These are phyloP conservation scores for Calyptommatus sinebrachiatus DNA, from an alignment of 2,113 vertebrate species.

Conservation along the genomic window DNA sequence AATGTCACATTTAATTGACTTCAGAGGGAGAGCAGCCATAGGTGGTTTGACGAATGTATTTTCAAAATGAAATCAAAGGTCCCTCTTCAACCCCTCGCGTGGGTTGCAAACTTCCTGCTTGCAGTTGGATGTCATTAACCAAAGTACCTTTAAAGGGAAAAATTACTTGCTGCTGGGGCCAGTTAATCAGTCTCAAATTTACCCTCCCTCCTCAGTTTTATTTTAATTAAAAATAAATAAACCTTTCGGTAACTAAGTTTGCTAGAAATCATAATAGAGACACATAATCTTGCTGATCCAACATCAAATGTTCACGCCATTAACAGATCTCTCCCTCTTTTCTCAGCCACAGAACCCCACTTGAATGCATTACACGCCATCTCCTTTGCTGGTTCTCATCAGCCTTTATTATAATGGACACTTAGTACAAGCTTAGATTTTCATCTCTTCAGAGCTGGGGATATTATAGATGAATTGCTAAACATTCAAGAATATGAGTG, in stretches of 20 bases:
- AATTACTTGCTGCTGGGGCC: constrained; percentile 48
- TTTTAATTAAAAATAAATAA: constrained; percentile 43
- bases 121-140: constrained; percentile 54
- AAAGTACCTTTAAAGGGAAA: constrained; percentile 37
- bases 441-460: neutral
- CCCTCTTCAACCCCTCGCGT: neutral
- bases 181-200: constrained; percentile 38
- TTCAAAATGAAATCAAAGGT: constrained; percentile 4
- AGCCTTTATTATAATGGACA: constrained; percentile 19
- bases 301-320: neutral
- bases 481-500: neutral
- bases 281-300: neutral
- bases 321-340: constrained; percentile 28
- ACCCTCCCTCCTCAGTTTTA: constrained; percentile 26
- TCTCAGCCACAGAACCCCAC: neutral
- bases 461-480: neutral
- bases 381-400: constrained; percentile 5
- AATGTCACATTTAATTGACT: constrained; percentile 6
- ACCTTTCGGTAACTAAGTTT: constrained; percentile 29
- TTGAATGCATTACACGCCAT: neutral
- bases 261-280: constrained; percentile 17
- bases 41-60: neutral
- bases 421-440: neutral
- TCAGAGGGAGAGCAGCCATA: constrained; percentile 2
- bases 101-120: constrained; percentile 30